Evolutionary conservation across 1,140 invertebrate species (phyloP), one percentile per base, ranked within the genome.

Genomic region (Trachelipus rathkii): DNA sequence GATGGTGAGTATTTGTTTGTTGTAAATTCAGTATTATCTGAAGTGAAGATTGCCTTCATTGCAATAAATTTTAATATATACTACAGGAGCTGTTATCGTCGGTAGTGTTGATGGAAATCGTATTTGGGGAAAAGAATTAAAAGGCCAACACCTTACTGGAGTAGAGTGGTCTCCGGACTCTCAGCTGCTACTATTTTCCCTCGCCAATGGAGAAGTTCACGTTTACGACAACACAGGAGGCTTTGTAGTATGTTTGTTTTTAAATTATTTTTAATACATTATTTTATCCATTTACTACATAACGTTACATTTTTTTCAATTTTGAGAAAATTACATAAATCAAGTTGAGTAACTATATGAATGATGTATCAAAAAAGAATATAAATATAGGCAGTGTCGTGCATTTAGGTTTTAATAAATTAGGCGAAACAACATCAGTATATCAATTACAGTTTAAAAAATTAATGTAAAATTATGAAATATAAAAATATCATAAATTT

Each of bases 121-220:
- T 77, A 95, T 99, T 21, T 99, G 97, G 96, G 95, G 95, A 0
- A 99, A 98, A 84, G 96, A 99, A 84, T 85, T 99, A 3, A 97
- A 96, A 86, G 91, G 91, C 21, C 87, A 90, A 0, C 88, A 88
- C 24, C 84, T 95, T 0, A 89, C 89, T 44, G 90, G 89, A 0
- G 93, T 95, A 0, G 92, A 97, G 84, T 99, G 97, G 97, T 97
- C 96, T 44, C 95, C 96, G 0, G 95, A 99, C 86, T 93, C 93
- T 21, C 91, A 93, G 82, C 85, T 95, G 10, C 86, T 99, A 10
- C 85, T 99, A 0, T 97, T 99, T 87, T 94, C 94, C n/a, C 85
- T 96, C 43, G 89, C 89, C 76, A 94, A 89, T 86, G 95, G 96
- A 5, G 94, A 98, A 86, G 88, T 98, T 67, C 95, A 99, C 86